These are phyloP conservation scores for Amblyteles armatorius DNA, from an alignment of 2,888 invertebrate species.

Conservation along the genomic window DNA sequence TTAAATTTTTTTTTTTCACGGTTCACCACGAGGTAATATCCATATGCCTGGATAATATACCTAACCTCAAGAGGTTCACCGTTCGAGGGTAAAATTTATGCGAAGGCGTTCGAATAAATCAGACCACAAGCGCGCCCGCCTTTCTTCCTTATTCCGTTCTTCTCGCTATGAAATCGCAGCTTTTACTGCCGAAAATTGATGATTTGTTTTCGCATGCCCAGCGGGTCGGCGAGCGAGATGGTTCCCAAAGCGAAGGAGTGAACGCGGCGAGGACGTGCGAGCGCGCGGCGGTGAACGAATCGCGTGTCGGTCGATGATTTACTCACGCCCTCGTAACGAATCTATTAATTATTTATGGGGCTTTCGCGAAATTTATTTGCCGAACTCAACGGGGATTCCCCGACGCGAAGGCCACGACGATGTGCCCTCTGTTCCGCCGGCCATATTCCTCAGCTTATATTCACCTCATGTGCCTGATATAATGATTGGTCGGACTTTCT, in stretches of 20 bases:
- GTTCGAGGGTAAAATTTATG: constrained; percentile 64
- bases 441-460: constrained; percentile 55
- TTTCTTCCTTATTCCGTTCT: constrained; percentile 61
- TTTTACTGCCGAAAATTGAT: constrained; percentile 77
- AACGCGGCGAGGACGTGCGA: constrained; percentile 45
- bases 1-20: constrained; percentile 12
- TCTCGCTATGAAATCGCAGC: constrained; percentile 66
- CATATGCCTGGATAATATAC: constrained; percentile 58
- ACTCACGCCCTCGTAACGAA: constrained; percentile 80
- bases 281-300: constrained; percentile 73
- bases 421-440: constrained; percentile 36
- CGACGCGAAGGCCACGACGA: constrained; percentile 65
- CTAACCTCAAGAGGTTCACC: constrained; percentile 32
- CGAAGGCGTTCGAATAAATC: constrained; percentile 67
- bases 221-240: constrained; percentile 71
- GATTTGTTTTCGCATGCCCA: constrained; percentile 76
- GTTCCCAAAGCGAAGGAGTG: constrained; percentile 34
- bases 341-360: constrained; percentile 83
- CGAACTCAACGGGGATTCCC: constrained; percentile 75
- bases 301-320: constrained; percentile 79
- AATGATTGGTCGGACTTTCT: constrained; percentile 52
- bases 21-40: constrained; percentile 59
- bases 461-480: constrained; percentile 63
- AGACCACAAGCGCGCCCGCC: constrained; percentile 53
- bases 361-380: constrained; percentile 79